These are phyloP conservation scores for Apotomis capreana DNA, from an alignment of 2,888 invertebrate genomes.

Conservation along the genomic window DNA sequence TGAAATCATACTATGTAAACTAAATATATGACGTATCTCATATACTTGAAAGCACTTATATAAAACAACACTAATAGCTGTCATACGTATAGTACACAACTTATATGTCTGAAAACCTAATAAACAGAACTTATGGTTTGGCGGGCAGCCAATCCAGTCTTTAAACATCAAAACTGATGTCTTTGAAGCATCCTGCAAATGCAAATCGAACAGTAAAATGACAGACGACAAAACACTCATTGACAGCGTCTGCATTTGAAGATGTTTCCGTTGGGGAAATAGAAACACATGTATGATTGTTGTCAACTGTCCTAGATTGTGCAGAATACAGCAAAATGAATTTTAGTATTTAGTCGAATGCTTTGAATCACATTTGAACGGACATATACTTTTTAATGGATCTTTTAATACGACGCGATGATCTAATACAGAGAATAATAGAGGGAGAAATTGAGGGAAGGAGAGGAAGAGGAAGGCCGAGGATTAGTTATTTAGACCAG, in stretches of 20 bases:
- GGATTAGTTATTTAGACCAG: too few species aligned
- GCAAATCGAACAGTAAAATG: conserved; percentile 28
- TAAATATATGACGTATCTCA: too few species aligned
- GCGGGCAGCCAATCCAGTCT: conserved; percentile 22
- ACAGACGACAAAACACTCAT: conserved; percentile 25
- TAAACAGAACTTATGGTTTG: conserved; percentile 22
- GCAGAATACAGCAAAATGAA: conserved; percentile 6
- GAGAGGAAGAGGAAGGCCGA: too few species aligned
- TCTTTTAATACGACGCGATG: too few species aligned
- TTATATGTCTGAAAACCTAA: conserved; percentile 5
- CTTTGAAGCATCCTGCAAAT: conserved; percentile 24
- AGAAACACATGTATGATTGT: conserved; percentile 30
- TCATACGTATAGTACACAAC: conserved; percentile 3
- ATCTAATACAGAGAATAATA: too few species aligned
- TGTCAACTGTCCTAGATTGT: conserved; percentile 21
- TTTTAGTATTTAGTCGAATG: neutral
- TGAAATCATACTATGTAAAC: too few species aligned
- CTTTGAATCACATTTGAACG: too few species aligned
- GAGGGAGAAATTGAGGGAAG: too few species aligned
- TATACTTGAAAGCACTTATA: too few species aligned
- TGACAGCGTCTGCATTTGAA: conserved; percentile 21
- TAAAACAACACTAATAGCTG: neutral
- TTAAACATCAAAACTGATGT: conserved; percentile 3
- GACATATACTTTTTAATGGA: too few species aligned
- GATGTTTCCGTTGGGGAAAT: conserved; percentile 22